Conservation (phyloP, 2,797 vertebrate species). For the Tapirus indicus region DNA sequence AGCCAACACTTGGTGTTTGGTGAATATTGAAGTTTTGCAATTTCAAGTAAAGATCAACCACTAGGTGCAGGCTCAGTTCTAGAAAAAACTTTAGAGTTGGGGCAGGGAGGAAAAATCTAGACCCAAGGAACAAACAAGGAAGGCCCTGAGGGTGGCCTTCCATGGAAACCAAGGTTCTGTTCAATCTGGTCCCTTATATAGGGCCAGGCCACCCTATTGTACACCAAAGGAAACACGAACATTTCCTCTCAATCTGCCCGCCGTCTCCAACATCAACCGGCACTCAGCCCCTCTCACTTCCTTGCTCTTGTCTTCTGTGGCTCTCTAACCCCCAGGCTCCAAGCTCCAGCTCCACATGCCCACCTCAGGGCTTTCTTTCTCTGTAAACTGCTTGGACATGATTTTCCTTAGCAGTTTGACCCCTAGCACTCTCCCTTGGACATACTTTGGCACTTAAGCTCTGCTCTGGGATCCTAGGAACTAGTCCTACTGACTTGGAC, state of each 20-base stretch:
- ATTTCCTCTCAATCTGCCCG: not conserved
- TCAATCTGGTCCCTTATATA: not conserved
- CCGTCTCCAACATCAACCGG: not conserved
- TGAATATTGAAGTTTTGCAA: slow-evolving; percentile 28
- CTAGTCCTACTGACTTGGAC: not conserved
- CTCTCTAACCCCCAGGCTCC: not conserved
- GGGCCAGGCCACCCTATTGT: not conserved
- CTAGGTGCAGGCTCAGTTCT: not conserved
- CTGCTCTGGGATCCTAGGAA: not conserved
- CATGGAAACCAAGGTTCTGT: not conserved
- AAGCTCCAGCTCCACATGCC: not conserved
- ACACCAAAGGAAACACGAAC: not conserved
- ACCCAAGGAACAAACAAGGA: not conserved
- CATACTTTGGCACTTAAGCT: not conserved
- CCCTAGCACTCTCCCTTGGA: not conserved
- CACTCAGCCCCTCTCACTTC: not conserved
- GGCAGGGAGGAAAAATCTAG: not conserved
- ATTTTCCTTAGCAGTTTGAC: slow-evolving; percentile 4
- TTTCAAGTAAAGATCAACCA: slow-evolving; percentile 13
- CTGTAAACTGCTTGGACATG: not conserved
- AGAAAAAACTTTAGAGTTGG: not conserved
- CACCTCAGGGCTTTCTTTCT: not conserved
- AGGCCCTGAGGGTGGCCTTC: not conserved
- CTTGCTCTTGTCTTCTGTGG: not conserved
- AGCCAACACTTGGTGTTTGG: not conserved